Evolutionary conservation across 2,888 invertebrate species (phyloP).

Genomic region (Andrena hattorfiana): DNA sequence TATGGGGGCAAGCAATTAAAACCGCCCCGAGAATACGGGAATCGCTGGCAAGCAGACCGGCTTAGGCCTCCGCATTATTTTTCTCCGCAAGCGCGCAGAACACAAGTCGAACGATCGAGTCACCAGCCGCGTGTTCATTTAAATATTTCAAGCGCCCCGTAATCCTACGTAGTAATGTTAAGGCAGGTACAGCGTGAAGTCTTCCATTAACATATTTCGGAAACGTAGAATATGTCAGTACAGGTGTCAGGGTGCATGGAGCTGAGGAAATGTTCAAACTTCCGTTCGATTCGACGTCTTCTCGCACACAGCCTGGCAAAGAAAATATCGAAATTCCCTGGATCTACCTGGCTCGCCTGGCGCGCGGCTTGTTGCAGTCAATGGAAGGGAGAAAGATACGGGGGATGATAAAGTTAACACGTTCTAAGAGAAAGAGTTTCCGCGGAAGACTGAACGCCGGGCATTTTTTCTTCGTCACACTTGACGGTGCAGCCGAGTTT

Average conservation of each 20-base stretch:
- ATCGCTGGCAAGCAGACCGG: not conserved
- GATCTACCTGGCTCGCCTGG: not conserved
- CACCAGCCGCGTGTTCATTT: no score
- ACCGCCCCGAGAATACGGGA: not conserved
- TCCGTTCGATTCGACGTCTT: not conserved
- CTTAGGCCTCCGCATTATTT: not conserved
- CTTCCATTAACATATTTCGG: no score
- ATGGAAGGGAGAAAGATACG: slow-evolving; percentile 54
- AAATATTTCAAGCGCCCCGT: no score
- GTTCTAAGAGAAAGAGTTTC: slow-evolving; percentile 24
- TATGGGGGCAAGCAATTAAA: not conserved
- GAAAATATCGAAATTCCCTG: slow-evolving; percentile 20
- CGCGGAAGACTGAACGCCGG: slow-evolving; percentile 3
- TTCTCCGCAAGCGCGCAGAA: no score
- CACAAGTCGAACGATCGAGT: no score
- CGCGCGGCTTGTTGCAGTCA: slow-evolving; percentile 14
- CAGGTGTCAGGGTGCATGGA: no score
- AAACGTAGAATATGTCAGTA: no score
- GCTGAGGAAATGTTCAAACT: no score
- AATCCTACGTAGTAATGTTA: no score
- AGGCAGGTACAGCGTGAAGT: no score
- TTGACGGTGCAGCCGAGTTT: slow-evolving; percentile 21
- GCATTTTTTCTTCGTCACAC: slow-evolving; percentile 9
- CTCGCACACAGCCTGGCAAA: not conserved
- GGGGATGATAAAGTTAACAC: slow-evolving; percentile 61